Evolutionary conservation across 2,797 vertebrate species (phyloP), one percentile per base, ranked within the genome.

Genomic region (Myotis daubentonii): DNA sequence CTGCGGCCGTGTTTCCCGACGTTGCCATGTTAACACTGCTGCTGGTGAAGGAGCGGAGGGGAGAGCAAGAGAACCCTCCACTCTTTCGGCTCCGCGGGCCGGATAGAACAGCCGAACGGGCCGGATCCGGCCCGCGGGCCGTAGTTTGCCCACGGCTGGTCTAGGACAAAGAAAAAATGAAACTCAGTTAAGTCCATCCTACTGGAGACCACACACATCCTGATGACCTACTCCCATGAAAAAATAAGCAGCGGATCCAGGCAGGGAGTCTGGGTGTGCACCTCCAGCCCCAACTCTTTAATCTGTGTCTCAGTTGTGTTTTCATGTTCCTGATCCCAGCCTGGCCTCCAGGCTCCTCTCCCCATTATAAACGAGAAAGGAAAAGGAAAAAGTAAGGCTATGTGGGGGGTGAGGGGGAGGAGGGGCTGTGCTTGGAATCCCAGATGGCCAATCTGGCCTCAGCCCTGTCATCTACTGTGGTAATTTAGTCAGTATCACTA

Each of bases 371-470:
- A 51, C 0, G 22, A 65, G 57, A 81, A 62, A 23, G 30, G 28
- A 57, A 38, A 60, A 89, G 38, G 25, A 36, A 57, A n/a, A 60
- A 89, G n/a, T 20, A n/a, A 55, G 72, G 25, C 1, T 17, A 20
- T 13, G 8, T 30, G 4, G 4, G 4, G 8, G 7, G 13, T 17
- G 1, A 2, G 36, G 15, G 6, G 33, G 19, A 41, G 13, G 0
- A 19, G 36, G n/a, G 2, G 0, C 44, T 25, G 44, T 11, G 17
- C 65, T 20, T 16, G 8, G 84, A 53, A 55, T 51, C 75, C 75
- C 19, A 62, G 75, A 36, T 55, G 55, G 44, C 76, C 17, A 10
- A 60, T 71, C 71, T 76, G 1, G 3, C n/a, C 49, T 47, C 9
- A 30, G 57, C n/a, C 79, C 10, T 30, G 49, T 41, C 33, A 41